Evolutionary conservation across 2,113 vertebrate species (phyloP), one percentile per base, ranked within the genome.

Genomic region (human (Homo sapiens)): DNA sequence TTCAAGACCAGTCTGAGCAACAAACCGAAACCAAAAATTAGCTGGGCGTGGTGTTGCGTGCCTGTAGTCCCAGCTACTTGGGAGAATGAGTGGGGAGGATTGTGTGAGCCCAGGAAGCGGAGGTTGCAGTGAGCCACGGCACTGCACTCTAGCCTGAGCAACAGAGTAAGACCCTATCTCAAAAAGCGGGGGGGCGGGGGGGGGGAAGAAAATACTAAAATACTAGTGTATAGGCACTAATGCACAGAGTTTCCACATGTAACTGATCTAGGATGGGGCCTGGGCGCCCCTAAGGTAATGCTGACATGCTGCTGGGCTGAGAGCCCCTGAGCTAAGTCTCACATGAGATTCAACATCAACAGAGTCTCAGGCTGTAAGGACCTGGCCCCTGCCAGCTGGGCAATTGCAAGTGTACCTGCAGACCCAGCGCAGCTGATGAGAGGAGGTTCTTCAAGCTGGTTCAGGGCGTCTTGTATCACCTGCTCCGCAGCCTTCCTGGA

Each of bases 371-470:
- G 48, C 13, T 2, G 8, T 6, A 32, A 30, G 40, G 23, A 40
- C 8, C 8, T 0, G 7, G 25, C 5, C 0, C 45, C 35, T 1
- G 4, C 5, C 0, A 4, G 43, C 14, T 0, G 2, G 76, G 85
- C 17, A 3, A 48, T 27, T 35, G 30, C 50, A 40, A 17, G 43
- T 9, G 18, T 95, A 99, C 99, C 99, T 75, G 99, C 99, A 0
- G 99, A 99, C 94, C 99, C 98, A 0, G 99, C 99, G 96, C 99
- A 99, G 98, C 99, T 98, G 97, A 99, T 98, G 97, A 99, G 99
- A 17, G 99, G 64, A 0, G 99, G 99, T 96, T 99, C 99, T 2
- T 99, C 99, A 1, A 99, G 98, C 94, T 97, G 99, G 66, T 97
- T 64, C 76, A 99, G 98, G 0, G 99, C 99, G 27, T 99, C 99